phyloP scores from a whole-genome alignment of 2,113 vertebrate species.

The Corythornis vintsioides region DNA sequence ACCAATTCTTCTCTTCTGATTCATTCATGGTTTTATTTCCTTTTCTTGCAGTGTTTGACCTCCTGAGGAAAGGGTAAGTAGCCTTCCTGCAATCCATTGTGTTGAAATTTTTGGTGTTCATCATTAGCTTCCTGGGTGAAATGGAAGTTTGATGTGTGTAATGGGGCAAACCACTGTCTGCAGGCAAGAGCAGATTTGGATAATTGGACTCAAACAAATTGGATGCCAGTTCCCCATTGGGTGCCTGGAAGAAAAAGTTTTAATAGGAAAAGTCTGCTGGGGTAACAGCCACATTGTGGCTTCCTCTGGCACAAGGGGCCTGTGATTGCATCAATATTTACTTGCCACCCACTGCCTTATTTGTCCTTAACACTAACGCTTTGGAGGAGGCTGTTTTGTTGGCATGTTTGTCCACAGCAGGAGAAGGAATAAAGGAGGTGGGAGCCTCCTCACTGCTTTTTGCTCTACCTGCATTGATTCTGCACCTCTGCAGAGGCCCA shows the following conservation, averaged over 20 bases:
- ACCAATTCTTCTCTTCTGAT: not conserved
- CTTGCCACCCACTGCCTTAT: not conserved
- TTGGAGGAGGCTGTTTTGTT: not conserved
- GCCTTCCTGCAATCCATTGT: not conserved
- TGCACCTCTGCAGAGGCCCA: not conserved
- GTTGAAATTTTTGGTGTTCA: not conserved
- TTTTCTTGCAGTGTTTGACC: conserved; percentile 91
- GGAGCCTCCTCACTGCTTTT: not conserved
- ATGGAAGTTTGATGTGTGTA: not conserved
- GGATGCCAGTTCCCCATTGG: not conserved
- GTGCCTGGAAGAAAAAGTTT: not conserved
- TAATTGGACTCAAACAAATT: not conserved
- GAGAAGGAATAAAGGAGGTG: not conserved
- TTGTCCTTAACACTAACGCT: not conserved
- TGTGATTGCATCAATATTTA: not conserved
- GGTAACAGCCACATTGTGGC: not conserved
- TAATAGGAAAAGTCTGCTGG: not conserved
- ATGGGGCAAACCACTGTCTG: not conserved
- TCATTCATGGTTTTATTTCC: conserved; percentile 45
- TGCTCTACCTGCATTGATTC: not conserved
- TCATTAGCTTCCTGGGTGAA: not conserved
- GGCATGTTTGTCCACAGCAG: rapidly evolving
- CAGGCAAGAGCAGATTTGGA: not conserved
- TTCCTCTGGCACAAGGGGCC: not conserved
- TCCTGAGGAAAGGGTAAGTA: conserved; percentile 97